Conservation (phyloP, 2,797 vertebrate species). For the Simalia tracyae region DNA sequence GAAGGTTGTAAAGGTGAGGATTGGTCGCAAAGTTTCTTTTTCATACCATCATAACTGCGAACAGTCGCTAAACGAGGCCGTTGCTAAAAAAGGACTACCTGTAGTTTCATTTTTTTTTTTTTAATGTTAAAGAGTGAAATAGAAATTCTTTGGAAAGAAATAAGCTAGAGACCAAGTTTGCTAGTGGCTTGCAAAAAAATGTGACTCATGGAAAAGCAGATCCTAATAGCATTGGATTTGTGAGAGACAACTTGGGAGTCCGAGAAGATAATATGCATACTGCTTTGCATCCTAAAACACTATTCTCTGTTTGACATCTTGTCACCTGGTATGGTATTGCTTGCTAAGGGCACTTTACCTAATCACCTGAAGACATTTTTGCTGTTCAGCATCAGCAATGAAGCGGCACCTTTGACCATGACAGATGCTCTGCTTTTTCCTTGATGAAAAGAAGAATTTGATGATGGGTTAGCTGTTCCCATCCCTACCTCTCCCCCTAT, state of each 20-base stretch:
- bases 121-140: background rate
- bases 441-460: slow-evolving; percentile 38
- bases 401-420: slow-evolving; percentile 56
- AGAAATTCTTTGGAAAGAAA: background rate
- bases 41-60: too few species aligned
- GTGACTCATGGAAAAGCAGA: background rate
- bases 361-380: slow-evolving; percentile 14
- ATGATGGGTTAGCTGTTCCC: slow-evolving; percentile 37
- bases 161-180: background rate
- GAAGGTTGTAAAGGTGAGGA: too few species aligned
- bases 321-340: slow-evolving; percentile 18
- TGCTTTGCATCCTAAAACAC: background rate
- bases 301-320: background rate
- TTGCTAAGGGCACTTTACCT: slow-evolving; percentile 22
- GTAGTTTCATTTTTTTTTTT: background rate
- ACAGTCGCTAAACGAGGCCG: background rate
- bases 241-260: too few species aligned
- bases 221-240: background rate
- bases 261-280: background rate
- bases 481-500: background rate
- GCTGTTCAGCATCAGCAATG: slow-evolving; percentile 37
- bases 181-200: background rate
- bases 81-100: background rate
- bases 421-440: slow-evolving; percentile 41
- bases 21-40: too few species aligned